Base-by-base conservation (phyloP, 2,113 vertebrate genomes). In the Eclectus roratus region DNA sequence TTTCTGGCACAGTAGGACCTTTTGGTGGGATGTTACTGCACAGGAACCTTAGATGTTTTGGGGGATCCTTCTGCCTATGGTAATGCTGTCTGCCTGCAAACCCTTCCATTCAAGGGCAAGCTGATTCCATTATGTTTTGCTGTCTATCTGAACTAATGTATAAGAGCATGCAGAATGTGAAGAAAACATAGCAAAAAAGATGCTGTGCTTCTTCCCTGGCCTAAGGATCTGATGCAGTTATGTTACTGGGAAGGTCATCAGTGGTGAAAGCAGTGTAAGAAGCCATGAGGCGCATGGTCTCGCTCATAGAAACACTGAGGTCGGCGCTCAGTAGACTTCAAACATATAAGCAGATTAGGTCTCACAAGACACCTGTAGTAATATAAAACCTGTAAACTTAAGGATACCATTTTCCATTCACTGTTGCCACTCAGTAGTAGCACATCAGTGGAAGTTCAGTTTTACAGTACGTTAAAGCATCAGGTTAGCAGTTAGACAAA, bases 381-480 rank as follows among this genome's bases (percentile, higher is more conserved):
- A 11, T 35, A 60, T 29, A 60, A 78, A 74, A 58, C 0, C 6
- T 44, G 8, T 52, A 79, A 76, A n/a, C 2, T n/a, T 44, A 68
- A 64, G 23, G 86, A 44, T 15, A 5, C 4, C 1, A 0, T 60
- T 63, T 92, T n/a, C 7, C 7, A 3, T 31, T 71, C 3, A 1
- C 12, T 55, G 3, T 13, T 83, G 37, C 17, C 29, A 11, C 11
- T 47, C 35, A 15, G 43, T 13, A 33, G n/a, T 13, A 79, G 35
- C 10, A 3, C 0, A 1, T 7, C 17, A 33, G 25, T 6, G 35
- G 21, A 89, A 79, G 10, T 11, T 84, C 6, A 19, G 27, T 29
- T 77, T 81, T 49, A 29, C 35, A 61, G 14, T 3, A 28, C 0
- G 0, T 50, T 4, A 69, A 80, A 72, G 14, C 21, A 5, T 0